Evolutionary conservation across 2,888 invertebrate genomes (phyloP).

Genomic region (Bombylius major): DNA sequence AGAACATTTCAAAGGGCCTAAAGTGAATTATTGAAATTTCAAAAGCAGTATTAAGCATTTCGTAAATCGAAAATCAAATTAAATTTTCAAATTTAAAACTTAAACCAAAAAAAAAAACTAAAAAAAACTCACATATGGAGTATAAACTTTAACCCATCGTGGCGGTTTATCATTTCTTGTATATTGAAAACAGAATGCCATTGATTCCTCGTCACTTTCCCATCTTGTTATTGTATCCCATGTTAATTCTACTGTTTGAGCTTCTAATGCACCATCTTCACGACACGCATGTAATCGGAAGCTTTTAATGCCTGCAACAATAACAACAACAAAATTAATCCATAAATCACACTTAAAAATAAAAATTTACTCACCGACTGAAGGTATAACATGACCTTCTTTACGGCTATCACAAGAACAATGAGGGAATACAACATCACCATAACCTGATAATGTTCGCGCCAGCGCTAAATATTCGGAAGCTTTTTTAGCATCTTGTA

Average conservation of each 20-base stretch:
- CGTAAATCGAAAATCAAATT: no score
- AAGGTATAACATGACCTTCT: slow-evolving; percentile 71
- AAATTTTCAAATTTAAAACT: no score
- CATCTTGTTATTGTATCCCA: slow-evolving; percentile 77
- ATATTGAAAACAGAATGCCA: slow-evolving; percentile 83
- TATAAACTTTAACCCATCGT: slow-evolving; percentile 74
- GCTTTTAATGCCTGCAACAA: slow-evolving; percentile 43
- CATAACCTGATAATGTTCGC: slow-evolving; percentile 81
- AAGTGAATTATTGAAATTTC: no score
- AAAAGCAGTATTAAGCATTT: background rate
- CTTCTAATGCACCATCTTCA: slow-evolving; percentile 65
- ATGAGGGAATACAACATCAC: slow-evolving; percentile 88
- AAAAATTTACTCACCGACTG: slow-evolving; percentile 43
- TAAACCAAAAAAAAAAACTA: background rate
- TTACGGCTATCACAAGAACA: slow-evolving; percentile 83
- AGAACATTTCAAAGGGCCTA: no score
- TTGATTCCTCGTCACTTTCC: slow-evolving; percentile 85
- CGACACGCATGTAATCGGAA: slow-evolving; percentile 72
- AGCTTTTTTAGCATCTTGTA: slow-evolving; percentile 81
- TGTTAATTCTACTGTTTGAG: slow-evolving; percentile 65
- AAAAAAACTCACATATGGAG: slow-evolving; percentile 67
- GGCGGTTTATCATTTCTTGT: slow-evolving; percentile 64
- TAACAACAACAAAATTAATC: background rate
- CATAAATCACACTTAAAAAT: no score
- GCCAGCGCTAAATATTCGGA: slow-evolving; percentile 76